Evolutionary conservation across 2,888 invertebrate genomes (phyloP).

Genomic region (Lissocephala sabroskyi): DNA sequence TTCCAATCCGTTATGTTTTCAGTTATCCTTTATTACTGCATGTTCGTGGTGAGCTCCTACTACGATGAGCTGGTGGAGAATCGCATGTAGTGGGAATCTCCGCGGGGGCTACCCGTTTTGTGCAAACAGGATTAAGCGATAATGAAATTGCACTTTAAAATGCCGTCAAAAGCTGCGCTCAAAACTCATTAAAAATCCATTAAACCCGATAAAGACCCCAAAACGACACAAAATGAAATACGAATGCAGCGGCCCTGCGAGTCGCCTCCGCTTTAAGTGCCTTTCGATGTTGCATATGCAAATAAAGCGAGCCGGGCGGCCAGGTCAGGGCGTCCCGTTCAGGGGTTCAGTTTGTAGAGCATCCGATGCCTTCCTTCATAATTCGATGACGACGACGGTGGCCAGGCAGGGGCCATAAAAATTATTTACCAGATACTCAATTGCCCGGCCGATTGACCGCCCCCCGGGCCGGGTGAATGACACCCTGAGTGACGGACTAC

Average conservation of each 20-base stretch:
- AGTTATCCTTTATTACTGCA: slow-evolving; percentile 13
- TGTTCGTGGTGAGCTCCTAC: slow-evolving; percentile 24
- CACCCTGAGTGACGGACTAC: slow-evolving; percentile 24
- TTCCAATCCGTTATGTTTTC: background rate
- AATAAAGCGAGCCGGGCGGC: slow-evolving; percentile 30
- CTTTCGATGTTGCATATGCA: slow-evolving; percentile 60
- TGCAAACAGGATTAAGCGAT: slow-evolving; percentile 51
- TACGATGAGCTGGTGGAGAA: slow-evolving; percentile 13
- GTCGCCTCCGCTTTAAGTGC: slow-evolving; percentile 49
- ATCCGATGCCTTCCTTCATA: too few relatives aligned
- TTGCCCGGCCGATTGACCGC: slow-evolving; percentile 13
- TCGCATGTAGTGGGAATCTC: background rate
- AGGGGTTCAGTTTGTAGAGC: too few relatives aligned
- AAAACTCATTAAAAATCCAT: slow-evolving; percentile 57
- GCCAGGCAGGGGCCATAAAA: slow-evolving; percentile 39
- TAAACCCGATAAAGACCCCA: slow-evolving; percentile 42
- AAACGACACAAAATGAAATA: background rate
- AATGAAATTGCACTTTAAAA: slow-evolving; percentile 48
- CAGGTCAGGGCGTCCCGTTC: too few relatives aligned
- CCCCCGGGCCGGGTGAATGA: slow-evolving; percentile 37
- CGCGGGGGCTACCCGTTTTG: background rate
- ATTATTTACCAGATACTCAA: slow-evolving; percentile 47
- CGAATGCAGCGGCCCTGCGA: slow-evolving; percentile 24
- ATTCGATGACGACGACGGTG: too few relatives aligned
- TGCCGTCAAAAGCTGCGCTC: slow-evolving; percentile 56